Conservation (phyloP, 2,888 invertebrate genomes). For the Anaspis maculata region DNA sequence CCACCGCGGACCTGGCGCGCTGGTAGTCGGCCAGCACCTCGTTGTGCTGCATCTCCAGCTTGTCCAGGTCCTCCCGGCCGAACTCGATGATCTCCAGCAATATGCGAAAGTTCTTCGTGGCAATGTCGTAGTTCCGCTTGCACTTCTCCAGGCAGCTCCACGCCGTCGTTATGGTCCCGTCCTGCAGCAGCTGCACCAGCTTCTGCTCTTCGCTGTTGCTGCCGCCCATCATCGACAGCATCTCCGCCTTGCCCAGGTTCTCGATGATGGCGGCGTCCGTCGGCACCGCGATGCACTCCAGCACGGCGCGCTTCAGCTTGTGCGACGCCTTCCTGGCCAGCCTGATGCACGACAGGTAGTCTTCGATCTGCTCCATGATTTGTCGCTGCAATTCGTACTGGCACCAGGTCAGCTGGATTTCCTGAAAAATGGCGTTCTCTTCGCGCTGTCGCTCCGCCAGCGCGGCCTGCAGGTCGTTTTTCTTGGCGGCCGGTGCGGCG, state of each 20-base stretch:
- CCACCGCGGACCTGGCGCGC: conserved; percentile 29
- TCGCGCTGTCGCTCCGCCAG: conserved; percentile 24
- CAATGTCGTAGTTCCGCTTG: conserved; percentile 30
- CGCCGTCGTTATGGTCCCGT: conserved; percentile 4
- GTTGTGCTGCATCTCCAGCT: conserved; percentile 33
- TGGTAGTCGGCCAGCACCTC: conserved; percentile 31
- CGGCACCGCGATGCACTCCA: neutral
- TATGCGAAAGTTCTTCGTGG: conserved; percentile 34
- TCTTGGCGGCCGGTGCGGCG: conserved; percentile 5
- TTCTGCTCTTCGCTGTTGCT: conserved; percentile 6
- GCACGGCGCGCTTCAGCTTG: neutral
- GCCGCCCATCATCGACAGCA: too few relatives aligned
- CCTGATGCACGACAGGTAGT: too few relatives aligned
- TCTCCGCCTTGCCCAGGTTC: too few relatives aligned
- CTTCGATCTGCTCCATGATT: too few relatives aligned
- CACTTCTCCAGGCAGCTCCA: conserved; percentile 21
- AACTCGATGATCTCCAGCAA: conserved; percentile 34
- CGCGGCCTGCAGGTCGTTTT: conserved; percentile 20
- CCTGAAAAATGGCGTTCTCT: conserved; percentile 20
- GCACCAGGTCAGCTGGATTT: conserved; percentile 19
- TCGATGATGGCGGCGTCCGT: too few relatives aligned
- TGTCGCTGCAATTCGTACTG: conserved; percentile 20
- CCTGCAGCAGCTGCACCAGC: conserved; percentile 5
- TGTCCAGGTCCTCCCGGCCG: conserved; percentile 26
- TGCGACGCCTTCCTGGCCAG: neutral